These are phyloP conservation scores for Leptinotarsa peninsularis DNA, from an alignment of 2,888 invertebrate species.

Conservation along the genomic window DNA sequence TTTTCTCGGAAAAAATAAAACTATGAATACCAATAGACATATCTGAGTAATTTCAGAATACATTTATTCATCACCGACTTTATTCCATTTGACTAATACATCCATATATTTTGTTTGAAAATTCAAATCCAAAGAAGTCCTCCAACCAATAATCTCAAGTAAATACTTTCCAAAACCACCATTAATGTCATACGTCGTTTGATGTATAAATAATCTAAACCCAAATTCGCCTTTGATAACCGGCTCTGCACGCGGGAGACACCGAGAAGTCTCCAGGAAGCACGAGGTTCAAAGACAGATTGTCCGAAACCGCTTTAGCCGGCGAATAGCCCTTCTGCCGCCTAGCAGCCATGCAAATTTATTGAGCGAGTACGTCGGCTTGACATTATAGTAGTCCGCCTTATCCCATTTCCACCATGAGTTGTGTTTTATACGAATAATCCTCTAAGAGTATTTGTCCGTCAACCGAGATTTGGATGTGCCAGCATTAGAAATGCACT, in stretches of 20 bases:
- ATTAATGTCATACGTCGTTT: neutral
- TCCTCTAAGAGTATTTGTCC: constrained; percentile 31
- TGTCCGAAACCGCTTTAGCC: constrained; percentile 27
- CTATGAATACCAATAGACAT: too few relatives aligned
- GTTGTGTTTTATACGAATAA: constrained; percentile 32
- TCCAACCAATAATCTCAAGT: too few relatives aligned
- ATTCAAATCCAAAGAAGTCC: too few relatives aligned
- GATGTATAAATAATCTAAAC: neutral
- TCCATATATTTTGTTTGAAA: too few relatives aligned
- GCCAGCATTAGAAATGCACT: neutral
- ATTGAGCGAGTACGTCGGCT: constrained; percentile 23
- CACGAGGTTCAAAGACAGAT: constrained; percentile 27
- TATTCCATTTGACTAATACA: too few relatives aligned
- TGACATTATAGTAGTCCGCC: constrained; percentile 17
- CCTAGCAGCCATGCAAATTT: constrained; percentile 27
- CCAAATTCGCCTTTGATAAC: neutral
- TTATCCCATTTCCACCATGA: constrained; percentile 21
- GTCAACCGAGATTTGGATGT: constrained; percentile 22
- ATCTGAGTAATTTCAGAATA: too few relatives aligned
- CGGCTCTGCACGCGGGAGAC: neutral
- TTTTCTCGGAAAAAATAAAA: too few relatives aligned
- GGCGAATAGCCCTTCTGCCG: constrained; percentile 26
- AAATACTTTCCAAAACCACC: too few relatives aligned
- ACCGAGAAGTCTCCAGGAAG: constrained; percentile 14
- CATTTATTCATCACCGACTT: too few relatives aligned